Evolutionary conservation across 2,888 invertebrate genomes (phyloP).

Genomic region (Limnephilus auricula): DNA sequence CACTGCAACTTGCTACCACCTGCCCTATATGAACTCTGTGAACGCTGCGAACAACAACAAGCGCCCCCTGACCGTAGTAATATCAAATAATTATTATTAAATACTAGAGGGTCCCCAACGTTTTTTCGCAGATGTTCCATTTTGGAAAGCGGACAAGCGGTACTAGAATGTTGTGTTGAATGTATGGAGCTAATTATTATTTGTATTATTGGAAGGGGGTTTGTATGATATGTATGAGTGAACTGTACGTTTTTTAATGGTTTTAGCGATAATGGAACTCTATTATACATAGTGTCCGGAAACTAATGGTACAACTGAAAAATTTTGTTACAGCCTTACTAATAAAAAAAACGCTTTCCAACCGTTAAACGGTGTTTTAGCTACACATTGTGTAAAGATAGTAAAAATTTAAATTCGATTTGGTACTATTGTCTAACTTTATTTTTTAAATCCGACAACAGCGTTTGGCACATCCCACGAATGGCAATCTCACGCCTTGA

Average conservation of each 20-base stretch:
- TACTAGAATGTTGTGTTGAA: not conserved
- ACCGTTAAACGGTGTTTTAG: too few relatives aligned
- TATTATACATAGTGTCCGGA: not conserved
- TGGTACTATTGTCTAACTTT: too few relatives aligned
- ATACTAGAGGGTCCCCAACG: not conserved
- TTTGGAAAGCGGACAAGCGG: not conserved
- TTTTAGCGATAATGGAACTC: not conserved
- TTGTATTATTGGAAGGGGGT: not conserved
- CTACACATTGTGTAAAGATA: too few relatives aligned
- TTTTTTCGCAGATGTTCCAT: conserved; percentile 34
- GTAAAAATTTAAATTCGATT: too few relatives aligned
- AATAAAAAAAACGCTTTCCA: too few relatives aligned
- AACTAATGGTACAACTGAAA: too few relatives aligned
- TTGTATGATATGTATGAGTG: not conserved
- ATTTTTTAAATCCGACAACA: too few relatives aligned
- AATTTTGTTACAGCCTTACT: too few relatives aligned
- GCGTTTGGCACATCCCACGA: too few relatives aligned
- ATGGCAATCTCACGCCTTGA: too few relatives aligned
- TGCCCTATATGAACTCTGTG: too few relatives aligned
- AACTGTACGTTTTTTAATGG: not conserved
- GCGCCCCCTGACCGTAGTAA: not conserved
- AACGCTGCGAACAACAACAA: not conserved
- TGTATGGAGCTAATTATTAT: not conserved
- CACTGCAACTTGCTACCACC: conserved; percentile 7
- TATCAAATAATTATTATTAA: not conserved